A percentile compares a stretch with the other conserved stretches of the same genome.
phyloP scores from a whole-genome alignment of 2,797 vertebrate genomes.

The Rhinichthys osculus region DNA sequence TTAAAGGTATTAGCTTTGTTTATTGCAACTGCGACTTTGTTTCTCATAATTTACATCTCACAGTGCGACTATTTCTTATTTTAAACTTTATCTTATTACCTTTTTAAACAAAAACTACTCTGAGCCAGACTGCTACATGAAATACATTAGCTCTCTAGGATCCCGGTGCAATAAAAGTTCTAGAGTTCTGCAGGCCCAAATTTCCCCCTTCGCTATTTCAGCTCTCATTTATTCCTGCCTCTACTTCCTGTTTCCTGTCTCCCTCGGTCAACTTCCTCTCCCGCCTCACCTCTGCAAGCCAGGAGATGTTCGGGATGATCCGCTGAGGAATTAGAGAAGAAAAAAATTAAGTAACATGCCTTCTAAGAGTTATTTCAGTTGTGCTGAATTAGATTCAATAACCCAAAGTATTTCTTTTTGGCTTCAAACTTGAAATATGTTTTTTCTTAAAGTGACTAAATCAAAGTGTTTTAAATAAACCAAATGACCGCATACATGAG shows the following conservation, averaged over 20 bases:
- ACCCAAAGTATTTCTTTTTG: background rate
- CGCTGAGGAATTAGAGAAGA: background rate
- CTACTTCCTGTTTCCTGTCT: conserved; percentile 77
- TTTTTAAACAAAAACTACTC: background rate
- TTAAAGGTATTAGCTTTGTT: background rate
- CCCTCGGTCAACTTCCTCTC: conserved; percentile 72
- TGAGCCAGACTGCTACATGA: background rate
- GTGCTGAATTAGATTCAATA: background rate
- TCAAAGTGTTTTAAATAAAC: background rate
- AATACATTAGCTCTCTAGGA: background rate
- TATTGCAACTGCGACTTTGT: background rate
- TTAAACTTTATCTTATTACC: background rate
- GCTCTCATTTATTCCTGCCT: conserved; percentile 76
- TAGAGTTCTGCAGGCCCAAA: conserved; percentile 60
- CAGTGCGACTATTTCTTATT: background rate
- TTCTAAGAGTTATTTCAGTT: conserved; percentile 2
- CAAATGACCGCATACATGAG: background rate
- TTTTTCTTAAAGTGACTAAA: background rate
- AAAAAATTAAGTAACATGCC: background rate
- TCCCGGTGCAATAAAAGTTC: background rate
- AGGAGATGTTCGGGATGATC: conserved; percentile 40
- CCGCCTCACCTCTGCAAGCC: conserved; percentile 59
- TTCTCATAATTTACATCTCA: background rate
- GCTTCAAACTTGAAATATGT: background rate
- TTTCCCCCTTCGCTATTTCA: conserved; percentile 69